phyloP scores from a whole-genome alignment of 2,113 vertebrate species.

The Notechis scutatus region DNA sequence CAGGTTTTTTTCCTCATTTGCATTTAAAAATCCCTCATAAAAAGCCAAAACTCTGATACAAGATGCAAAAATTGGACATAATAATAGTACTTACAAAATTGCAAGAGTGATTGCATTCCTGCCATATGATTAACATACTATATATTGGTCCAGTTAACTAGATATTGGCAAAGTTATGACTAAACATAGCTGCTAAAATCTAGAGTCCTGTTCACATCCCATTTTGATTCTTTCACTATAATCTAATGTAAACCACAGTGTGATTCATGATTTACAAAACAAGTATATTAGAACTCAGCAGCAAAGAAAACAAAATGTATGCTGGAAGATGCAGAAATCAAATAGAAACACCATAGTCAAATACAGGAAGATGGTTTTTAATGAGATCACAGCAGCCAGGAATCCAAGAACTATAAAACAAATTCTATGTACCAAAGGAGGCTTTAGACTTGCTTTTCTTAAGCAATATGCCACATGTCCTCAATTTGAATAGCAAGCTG shows the following conservation, averaged over 20 bases:
- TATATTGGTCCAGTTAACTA: neutral
- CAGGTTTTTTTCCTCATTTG: slow-evolving; percentile 11
- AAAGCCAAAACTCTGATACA: neutral
- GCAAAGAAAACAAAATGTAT: neutral
- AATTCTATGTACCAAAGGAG: neutral
- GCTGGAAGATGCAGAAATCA: neutral
- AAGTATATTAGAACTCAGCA: neutral
- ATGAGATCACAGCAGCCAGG: neutral
- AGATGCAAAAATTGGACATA: slow-evolving; percentile 1
- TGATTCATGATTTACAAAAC: too few species aligned
- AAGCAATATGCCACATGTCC: neutral
- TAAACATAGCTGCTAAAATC: neutral
- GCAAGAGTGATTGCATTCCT: neutral
- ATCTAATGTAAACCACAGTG: neutral
- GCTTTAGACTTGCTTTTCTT: neutral
- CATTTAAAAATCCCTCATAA: slow-evolving; percentile 35
- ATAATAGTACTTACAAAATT: neutral
- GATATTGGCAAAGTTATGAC: neutral
- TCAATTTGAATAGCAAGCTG: neutral
- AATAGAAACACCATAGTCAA: neutral
- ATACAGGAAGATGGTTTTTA: fast-evolving
- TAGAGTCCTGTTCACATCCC: neutral
- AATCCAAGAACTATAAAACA: neutral
- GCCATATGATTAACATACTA: fast-evolving
- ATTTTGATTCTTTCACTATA: fast-evolving